phyloP scores from a whole-genome alignment of 2,113 vertebrate genomes.

The Chlorodrepanis virens region DNA sequence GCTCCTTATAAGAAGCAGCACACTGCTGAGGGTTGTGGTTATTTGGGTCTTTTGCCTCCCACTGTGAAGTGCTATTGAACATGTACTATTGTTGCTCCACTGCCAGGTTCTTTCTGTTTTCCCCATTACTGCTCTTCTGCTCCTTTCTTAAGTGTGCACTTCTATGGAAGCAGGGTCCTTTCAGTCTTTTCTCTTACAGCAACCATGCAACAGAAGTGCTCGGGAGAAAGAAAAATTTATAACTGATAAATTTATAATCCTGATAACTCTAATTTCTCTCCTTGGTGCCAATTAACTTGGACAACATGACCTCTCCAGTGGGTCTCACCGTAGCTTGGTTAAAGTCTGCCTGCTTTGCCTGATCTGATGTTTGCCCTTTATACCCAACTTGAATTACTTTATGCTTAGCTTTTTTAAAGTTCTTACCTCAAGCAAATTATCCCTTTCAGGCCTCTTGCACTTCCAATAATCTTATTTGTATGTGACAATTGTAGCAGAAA shows the following conservation, averaged over 20 bases:
- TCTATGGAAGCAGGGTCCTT: neutral
- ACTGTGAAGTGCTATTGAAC: neutral
- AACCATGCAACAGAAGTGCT: neutral
- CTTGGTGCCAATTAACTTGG: neutral
- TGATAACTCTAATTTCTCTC: neutral
- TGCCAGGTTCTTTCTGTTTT: neutral
- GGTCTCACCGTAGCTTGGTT: neutral
- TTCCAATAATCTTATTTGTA: neutral
- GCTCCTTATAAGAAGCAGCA: neutral
- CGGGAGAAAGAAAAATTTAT: neutral
- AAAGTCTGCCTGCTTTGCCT: neutral
- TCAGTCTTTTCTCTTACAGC: neutral
- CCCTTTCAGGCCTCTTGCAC: neutral
- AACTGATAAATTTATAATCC: neutral
- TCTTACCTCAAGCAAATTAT: neutral
- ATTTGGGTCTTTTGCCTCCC: neutral
- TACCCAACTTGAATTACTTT: neutral
- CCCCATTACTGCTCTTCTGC: neutral
- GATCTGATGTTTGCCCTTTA: neutral
- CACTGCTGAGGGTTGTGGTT: neutral
- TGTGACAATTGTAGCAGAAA: neutral
- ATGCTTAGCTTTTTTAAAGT: neutral
- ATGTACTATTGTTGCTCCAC: neutral
- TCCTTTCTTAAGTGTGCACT: neutral
- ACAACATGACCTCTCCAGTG: neutral